phyloP scores from a whole-genome alignment of 1,140 invertebrate genomes.

The Tetragonula clypearis region DNA sequence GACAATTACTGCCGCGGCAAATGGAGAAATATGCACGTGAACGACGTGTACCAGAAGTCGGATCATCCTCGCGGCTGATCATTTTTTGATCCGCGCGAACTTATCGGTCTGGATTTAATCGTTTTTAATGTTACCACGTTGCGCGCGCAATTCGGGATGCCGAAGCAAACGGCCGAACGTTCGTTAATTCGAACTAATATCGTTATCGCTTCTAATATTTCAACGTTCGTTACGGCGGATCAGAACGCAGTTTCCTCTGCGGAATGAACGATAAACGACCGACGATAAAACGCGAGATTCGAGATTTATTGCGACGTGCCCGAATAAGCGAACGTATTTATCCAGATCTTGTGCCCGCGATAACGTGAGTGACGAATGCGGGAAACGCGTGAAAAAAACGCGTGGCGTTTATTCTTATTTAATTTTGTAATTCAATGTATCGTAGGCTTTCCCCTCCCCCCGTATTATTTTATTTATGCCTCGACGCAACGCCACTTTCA shows the following conservation, averaged over 20 bases:
- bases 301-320: constrained; percentile 12
- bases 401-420: constrained; percentile 12
- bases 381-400: not conserved
- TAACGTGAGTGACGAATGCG: constrained; percentile 7
- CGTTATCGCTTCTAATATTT: constrained; percentile 8
- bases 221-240: not conserved
- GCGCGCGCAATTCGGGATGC: not conserved
- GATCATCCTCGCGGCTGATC: not conserved
- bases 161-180: not conserved
- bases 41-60: too few species aligned
- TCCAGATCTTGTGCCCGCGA: constrained; percentile 8
- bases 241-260: constrained; percentile 10
- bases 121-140: not conserved
- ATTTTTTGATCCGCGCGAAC: not conserved
- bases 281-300: constrained; percentile 25
- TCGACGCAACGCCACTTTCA: not conserved
- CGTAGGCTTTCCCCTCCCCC: too few species aligned
- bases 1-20: not conserved
- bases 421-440: constrained; percentile 13
- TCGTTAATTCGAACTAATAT: not conserved
- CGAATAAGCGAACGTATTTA: constrained; percentile 25
- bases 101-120: not conserved
- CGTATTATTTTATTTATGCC: not conserved
- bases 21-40: not conserved
- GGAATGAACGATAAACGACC: constrained; percentile 23